phyloP scores from a whole-genome alignment of 2,888 invertebrate genomes.

The Automeris io region DNA sequence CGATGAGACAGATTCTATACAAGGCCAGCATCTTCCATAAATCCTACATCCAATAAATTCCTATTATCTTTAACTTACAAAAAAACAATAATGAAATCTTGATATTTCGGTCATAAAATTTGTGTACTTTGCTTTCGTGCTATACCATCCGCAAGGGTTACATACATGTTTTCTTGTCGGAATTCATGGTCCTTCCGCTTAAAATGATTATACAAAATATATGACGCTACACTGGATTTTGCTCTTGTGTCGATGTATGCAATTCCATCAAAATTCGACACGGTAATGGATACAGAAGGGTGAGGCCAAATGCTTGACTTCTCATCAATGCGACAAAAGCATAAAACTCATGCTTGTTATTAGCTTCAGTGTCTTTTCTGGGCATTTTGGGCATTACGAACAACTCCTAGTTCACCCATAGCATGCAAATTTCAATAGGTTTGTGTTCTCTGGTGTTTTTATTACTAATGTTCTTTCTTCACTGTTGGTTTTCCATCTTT shows the following conservation, averaged over 20 bases:
- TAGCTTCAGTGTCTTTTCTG: background rate
- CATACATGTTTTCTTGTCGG: background rate
- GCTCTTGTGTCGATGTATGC: constrained; percentile 13
- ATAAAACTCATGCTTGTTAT: background rate
- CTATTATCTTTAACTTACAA: background rate
- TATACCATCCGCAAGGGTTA: constrained; percentile 13
- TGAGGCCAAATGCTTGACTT: constrained; percentile 6
- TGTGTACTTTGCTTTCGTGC: constrained; percentile 1
- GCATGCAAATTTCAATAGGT: constrained; percentile 12
- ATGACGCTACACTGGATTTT: constrained; percentile 10
- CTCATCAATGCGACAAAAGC: constrained; percentile 7
- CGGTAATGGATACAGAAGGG: constrained; percentile 6
- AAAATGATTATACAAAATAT: constrained; percentile 1
- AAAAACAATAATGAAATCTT: background rate
- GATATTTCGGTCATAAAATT: no score
- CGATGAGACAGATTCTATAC: background rate
- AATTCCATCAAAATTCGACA: constrained; percentile 3
- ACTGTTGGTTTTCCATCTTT: background rate
- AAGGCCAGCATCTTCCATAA: background rate
- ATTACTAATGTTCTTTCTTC: background rate
- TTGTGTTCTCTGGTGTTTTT: background rate
- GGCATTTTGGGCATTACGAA: constrained; percentile 13
- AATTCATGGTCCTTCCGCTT: background rate
- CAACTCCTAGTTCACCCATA: constrained; percentile 14
- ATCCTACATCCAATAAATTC: background rate